Conservation (phyloP, 2,888 invertebrate species). For the Sarcophaga caerulescens region DNA sequence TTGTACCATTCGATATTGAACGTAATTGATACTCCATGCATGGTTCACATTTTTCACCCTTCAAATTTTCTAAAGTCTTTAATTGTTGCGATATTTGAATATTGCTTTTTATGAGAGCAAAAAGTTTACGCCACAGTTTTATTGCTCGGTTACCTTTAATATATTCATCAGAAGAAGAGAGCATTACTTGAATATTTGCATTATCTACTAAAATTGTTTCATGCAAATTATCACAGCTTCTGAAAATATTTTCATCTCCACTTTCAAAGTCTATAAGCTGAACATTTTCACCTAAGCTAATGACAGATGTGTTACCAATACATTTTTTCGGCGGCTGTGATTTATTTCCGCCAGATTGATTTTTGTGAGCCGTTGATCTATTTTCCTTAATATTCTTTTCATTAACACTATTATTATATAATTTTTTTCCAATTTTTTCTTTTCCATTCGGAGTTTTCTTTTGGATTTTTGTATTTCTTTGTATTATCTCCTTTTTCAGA, state of each 20-base stretch:
- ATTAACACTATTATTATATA: not conserved
- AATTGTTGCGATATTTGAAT: not conserved
- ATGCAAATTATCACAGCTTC: conserved; percentile 27
- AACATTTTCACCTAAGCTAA: conserved; percentile 30
- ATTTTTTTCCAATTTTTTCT: conserved; percentile 21
- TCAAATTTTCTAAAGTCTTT: not conserved
- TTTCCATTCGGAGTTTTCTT: not conserved
- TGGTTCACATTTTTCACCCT: not conserved
- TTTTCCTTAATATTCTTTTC: not conserved
- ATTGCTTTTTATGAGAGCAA: conserved; percentile 37
- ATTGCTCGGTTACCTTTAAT: conserved; percentile 13
- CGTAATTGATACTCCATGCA: conserved; percentile 48
- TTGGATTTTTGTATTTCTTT: not conserved
- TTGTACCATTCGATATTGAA: conserved; percentile 55
- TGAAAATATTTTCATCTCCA: not conserved
- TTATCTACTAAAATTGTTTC: not conserved
- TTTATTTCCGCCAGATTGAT: not conserved
- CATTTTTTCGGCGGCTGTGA: not conserved
- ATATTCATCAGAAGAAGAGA: not conserved
- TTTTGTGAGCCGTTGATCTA: not conserved
- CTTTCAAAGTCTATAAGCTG: conserved; percentile 6
- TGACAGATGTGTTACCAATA: not conserved
- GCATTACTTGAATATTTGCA: not conserved
- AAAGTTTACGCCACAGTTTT: conserved; percentile 60
- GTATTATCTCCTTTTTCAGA: not conserved